Evolutionary conservation across 1,140 invertebrate species (phyloP).

Genomic region (Chlorops oryzae): DNA sequence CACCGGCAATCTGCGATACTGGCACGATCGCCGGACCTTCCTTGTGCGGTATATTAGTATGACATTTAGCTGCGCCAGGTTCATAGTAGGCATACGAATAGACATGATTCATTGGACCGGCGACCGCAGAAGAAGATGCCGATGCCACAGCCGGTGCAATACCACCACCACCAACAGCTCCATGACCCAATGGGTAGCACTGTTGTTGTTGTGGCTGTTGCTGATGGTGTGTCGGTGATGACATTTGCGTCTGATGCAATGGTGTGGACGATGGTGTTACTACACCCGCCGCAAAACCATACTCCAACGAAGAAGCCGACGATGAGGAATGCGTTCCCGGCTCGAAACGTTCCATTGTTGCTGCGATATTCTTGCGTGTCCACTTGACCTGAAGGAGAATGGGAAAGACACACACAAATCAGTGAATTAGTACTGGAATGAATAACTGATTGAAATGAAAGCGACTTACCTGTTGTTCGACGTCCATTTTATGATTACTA

Average conservation of each 20-base stretch:
- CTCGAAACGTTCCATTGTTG: slow-evolving; percentile 58
- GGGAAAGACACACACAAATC: not conserved
- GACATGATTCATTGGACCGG: slow-evolving; percentile 49
- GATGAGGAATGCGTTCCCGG: slow-evolving; percentile 41
- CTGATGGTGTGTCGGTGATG: slow-evolving; percentile 15
- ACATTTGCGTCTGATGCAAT: slow-evolving; percentile 19
- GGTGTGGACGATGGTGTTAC: slow-evolving; percentile 37
- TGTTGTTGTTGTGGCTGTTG: slow-evolving; percentile 23
- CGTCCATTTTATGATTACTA: slow-evolving; percentile 44
- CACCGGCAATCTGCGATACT: slow-evolving; percentile 2
- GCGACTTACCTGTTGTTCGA: slow-evolving; percentile 38
- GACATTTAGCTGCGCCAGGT: slow-evolving; percentile 52
- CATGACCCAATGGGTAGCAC: slow-evolving; percentile 33
- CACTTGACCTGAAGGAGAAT: slow-evolving; percentile 34
- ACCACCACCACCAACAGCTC: slow-evolving; percentile 19
- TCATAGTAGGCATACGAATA: slow-evolving; percentile 78
- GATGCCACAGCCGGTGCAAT: slow-evolving; percentile 14
- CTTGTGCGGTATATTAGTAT: slow-evolving; percentile 55
- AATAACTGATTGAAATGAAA: no score
- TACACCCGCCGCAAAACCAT: slow-evolving; percentile 40
- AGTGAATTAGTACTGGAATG: not conserved
- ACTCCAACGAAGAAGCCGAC: slow-evolving; percentile 39
- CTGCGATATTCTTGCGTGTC: slow-evolving; percentile 55
- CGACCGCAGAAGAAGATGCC: slow-evolving; percentile 7
- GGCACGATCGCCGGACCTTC: slow-evolving; percentile 20